Conservation (phyloP, 2,113 vertebrate species). For the Parus major region DNA sequence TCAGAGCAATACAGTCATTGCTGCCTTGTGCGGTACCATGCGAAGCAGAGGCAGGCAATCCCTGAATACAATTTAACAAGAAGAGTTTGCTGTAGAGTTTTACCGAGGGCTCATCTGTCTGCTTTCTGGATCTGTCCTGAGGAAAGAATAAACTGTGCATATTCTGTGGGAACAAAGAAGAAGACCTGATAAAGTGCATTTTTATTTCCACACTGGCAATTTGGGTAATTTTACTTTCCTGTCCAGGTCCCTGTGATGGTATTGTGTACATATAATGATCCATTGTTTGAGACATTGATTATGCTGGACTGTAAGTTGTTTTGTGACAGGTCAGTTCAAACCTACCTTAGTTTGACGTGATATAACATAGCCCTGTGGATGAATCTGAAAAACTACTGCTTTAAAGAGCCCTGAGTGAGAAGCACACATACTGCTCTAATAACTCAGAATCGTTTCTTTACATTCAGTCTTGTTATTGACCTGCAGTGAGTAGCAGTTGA, state of each 20-base stretch:
- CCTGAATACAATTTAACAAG: neutral
- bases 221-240: neutral
- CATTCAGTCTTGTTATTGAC: neutral
- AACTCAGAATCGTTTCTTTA: neutral
- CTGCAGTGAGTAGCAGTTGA: neutral
- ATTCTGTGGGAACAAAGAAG: neutral
- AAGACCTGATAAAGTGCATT: neutral
- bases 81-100: neutral
- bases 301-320: neutral
- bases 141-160: neutral
- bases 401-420: neutral
- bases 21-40: slow-evolving; percentile 8
- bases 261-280: neutral
- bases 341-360: neutral
- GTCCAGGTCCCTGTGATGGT: neutral
- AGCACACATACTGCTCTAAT: neutral
- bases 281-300: neutral
- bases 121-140: neutral
- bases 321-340: slow-evolving; percentile 1
- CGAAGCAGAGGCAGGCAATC: neutral
- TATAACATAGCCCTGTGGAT: neutral
- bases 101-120: neutral
- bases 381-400: neutral
- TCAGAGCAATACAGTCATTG: slow-evolving; percentile 32
- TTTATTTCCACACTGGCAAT: neutral